These are phyloP conservation scores for Blennius ocellaris DNA, from an alignment of 2,113 vertebrate species.

Conservation along the genomic window DNA sequence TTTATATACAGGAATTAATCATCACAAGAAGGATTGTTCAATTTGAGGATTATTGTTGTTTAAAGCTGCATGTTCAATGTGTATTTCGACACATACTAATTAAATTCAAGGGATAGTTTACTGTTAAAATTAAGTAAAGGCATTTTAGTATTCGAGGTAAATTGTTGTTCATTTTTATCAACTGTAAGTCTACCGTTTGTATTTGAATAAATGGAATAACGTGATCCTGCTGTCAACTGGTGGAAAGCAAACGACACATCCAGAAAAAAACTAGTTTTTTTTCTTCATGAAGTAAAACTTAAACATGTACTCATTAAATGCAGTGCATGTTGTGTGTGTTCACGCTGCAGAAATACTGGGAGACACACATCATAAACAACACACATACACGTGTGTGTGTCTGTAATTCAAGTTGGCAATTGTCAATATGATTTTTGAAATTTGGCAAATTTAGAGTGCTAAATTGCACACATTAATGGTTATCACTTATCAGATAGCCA, in stretches of 20 bases:
- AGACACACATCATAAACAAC: background rate
- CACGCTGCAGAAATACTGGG: background rate
- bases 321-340: background rate
- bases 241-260: slow-evolving; percentile 1
- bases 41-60: too few relatives aligned
- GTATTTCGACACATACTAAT: too few relatives aligned
- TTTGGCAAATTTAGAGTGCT: slow-evolving; percentile 25
- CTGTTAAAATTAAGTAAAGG: background rate
- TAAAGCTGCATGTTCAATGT: too few relatives aligned
- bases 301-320: background rate
- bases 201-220: slow-evolving; percentile 15
- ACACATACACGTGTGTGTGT: background rate
- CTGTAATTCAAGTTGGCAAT: slow-evolving; percentile 27
- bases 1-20: too few relatives aligned
- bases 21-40: too few relatives aligned
- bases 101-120: background rate
- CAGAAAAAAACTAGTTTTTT: background rate
- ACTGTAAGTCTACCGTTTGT: background rate
- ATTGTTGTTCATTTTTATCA: background rate
- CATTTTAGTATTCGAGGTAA: background rate
- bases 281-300: background rate
- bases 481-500: slow-evolving; percentile 16
- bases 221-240: background rate
- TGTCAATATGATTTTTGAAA: slow-evolving; percentile 13
- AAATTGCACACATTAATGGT: slow-evolving; percentile 17